Evolutionary conservation across 2,797 vertebrate species (phyloP), one percentile per base, ranked within the genome.

Genomic region (Malacoraja senta): DNA sequence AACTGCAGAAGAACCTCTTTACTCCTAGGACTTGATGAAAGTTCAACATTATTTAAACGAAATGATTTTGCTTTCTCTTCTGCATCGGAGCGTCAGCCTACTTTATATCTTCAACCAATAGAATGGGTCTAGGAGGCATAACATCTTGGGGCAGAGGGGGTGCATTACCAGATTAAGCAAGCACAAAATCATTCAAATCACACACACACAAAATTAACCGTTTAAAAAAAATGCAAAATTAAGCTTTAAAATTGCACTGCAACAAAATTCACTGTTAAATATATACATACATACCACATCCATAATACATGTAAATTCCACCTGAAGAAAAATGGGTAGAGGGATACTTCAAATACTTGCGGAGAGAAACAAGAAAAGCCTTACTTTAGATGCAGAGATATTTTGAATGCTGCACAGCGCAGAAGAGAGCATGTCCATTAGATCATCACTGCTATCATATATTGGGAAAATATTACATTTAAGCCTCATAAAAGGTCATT

Each of bases 281-380:
- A 72, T 21, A 44, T 95, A 26, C 71, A 44, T 95, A 97, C 97
- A 94, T 97, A 97, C 96, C 97, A 95, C 97, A 97, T 21, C 93
- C 94, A 95, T 95, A 96, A 95, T 96, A 97, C 94, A 95, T 95
- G 95, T 95, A 96, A 94, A 96, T 95, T 94, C 96, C 96, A 95
- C 95, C 96, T 97, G 96, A 72, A 92, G 38, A 44, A 72, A 91
- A 74, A 92, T 92, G 44, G 26, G 90, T 26, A 74, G 44, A 92
- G 71, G 24, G 38, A 92, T 29, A 92, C 68, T 92, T 92, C 35
- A 92, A 74, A 74, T 24, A 74, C 71, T 76, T 68, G 7, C 12
- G 61, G 2, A 88, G 35, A n/a, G 24, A 91, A 44, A 29, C 53
- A 88, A 88, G 7, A 9, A 32, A 17, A 17, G 61, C n/a, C 19